A percentile compares a stretch with the other conserved stretches of the same genome.
Conservation (phyloP, 1,140 invertebrate genomes). For the Leptopilina clavipes region DNA sequence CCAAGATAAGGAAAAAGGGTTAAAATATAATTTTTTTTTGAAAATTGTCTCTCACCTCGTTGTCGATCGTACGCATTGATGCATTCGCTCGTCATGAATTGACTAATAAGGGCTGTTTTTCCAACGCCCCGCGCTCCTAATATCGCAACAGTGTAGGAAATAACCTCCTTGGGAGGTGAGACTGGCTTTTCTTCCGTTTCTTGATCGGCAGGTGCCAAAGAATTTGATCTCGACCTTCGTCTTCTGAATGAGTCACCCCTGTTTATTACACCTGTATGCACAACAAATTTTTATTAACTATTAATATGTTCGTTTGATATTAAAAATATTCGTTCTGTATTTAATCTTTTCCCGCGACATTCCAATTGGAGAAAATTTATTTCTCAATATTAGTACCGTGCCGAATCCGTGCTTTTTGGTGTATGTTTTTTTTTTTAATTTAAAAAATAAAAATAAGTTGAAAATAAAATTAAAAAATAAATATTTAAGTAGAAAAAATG, state of each 20-base stretch:
- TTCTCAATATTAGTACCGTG: too few relatives aligned
- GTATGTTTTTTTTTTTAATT: too few relatives aligned
- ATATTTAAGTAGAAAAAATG: too few relatives aligned
- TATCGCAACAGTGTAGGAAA: constrained; percentile 85
- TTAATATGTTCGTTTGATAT: too few relatives aligned
- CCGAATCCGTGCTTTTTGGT: too few relatives aligned
- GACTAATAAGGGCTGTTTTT: constrained; percentile 91
- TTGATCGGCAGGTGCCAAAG: constrained; percentile 68
- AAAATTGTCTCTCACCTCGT: constrained; percentile 77
- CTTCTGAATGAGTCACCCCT: constrained; percentile 90
- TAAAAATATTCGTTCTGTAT: too few relatives aligned
- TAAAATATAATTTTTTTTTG: too few relatives aligned
- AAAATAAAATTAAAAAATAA: too few relatives aligned
- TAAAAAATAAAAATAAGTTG: too few relatives aligned
- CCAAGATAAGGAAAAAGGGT: constrained; percentile 2
- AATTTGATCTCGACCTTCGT: constrained; percentile 86
- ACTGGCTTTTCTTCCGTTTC: constrained; percentile 66
- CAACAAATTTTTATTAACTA: constrained; percentile 22
- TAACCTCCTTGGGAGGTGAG: constrained; percentile 75
- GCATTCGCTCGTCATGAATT: constrained; percentile 96
- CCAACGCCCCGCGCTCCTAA: constrained; percentile 91
- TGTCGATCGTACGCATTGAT: constrained; percentile 93
- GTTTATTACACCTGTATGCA: constrained; percentile 91
- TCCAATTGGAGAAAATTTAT: too few relatives aligned
- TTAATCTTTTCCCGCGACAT: too few relatives aligned